Base-by-base conservation (phyloP, 2,888 invertebrate species). In the Torymus tubicola region DNA sequence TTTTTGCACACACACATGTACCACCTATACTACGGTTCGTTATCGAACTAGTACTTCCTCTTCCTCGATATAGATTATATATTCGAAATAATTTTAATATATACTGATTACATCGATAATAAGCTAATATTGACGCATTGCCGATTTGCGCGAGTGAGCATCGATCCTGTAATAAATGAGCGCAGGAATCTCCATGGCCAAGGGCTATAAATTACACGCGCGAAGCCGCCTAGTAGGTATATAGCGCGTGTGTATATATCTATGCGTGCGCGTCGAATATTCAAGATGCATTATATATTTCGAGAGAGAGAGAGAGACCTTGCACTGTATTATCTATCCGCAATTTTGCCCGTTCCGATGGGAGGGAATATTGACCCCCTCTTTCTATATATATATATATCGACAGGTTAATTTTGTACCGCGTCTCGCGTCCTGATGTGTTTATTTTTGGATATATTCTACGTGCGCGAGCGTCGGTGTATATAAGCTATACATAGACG, bases 201-300 rank as follows among this genome's bases (percentile, higher is more conserved):
- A 55, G 21, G 55, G 67, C 78, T 55, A 78, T 78, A 68, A 78
- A 78, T 78, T 60, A 58, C 53, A 31, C 31, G 3, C 5, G 14
- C 14, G 5, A 21, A 16, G 57, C 60, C 21, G 21, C 53, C 31
- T 21, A 21, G 21, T 21, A 21, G 21, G n/a, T n/a, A n/a, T n/a
- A n/a, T n/a, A n/a, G n/a, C n/a, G n/a, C n/a, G n/a, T n/a, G 53
- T 8, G 11, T 60, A 12, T 21, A 77, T 42, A 5, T 42, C 5
- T 42, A 8, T 8, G 42, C 8, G 42, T 42, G 8, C 42, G 42
- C n/a, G 55, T 68, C 55, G 61, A 72, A 61, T 68, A 68, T 60
- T n/a, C 78, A 68, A 72, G 78, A 68, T 67, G 72, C 61, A 73
- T 78, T 78, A 42, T 42, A 42, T 42, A 73, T 78, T 78, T 72